Evolutionary conservation across 2,888 invertebrate genomes (phyloP).

Genomic region (Coelogynopora nodosa): DNA sequence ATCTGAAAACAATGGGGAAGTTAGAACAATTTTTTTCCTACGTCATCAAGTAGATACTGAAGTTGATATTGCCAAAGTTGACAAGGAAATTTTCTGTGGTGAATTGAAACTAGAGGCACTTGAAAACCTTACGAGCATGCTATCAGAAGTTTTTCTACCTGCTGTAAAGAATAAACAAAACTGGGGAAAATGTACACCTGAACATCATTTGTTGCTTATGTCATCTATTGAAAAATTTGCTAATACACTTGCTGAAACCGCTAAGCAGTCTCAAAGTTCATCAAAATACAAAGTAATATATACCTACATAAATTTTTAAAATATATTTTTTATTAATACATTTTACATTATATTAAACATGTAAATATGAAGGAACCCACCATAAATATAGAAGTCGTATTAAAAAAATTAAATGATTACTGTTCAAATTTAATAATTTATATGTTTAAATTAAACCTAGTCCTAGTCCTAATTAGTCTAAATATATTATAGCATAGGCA

Average conservation of each 20-base stretch:
- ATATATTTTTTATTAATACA: too few relatives aligned
- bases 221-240: constrained; percentile 58
- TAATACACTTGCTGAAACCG: constrained; percentile 55
- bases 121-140: constrained; percentile 55
- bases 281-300: constrained; percentile 33
- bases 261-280: constrained; percentile 52
- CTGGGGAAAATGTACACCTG: constrained; percentile 59
- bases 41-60: constrained; percentile 56
- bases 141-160: constrained; percentile 60
- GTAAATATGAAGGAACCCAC: too few relatives aligned
- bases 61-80: constrained; percentile 56
- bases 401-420: too few relatives aligned
- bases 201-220: constrained; percentile 55
- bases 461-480: too few relatives aligned
- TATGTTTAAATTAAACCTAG: too few relatives aligned
- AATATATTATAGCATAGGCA: too few relatives aligned
- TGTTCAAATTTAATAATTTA: too few relatives aligned
- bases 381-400: too few relatives aligned
- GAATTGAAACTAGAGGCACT: constrained; percentile 60
- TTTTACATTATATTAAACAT: too few relatives aligned
- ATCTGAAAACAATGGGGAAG: background rate
- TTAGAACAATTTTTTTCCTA: constrained; percentile 54
- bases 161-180: constrained; percentile 57
- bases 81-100: constrained; percentile 59
- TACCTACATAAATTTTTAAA: too few relatives aligned